Base-by-base conservation (phyloP, 2,888 invertebrate species). In the Ischnura elegans region DNA sequence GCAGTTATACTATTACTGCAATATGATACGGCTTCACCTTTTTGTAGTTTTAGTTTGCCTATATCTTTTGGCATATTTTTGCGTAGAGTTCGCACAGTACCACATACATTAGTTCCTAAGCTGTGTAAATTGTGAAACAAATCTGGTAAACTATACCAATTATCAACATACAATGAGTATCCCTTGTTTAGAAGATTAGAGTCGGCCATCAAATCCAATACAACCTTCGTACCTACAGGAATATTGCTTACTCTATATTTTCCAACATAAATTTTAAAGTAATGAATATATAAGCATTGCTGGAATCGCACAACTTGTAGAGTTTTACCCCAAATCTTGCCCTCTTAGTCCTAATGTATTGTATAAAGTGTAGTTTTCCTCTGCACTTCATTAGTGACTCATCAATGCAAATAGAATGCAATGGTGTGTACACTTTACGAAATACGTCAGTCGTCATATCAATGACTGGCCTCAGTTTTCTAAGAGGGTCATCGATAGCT, bases 291-390 rank as follows among this genome's bases (percentile, higher is more conserved):
- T 95, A 95, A 3, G 95, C 95, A 66, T 94, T 94, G 94, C 94
- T 94, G n/a, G 95, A 95, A 94, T 95, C 95, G 94, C 95, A 95
- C n/a, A 95, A 94, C 87, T 95, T 94, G 13, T 76, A 61, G 0
- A 76, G 76, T 76, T 76, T 76, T 0, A 76, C 36, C 6, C 76
- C 76, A 76, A 76, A 76, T 76, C 76, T 76, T 76, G 76, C 36
- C 36, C 76, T 76, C 76, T 76, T 76, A 36, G 29, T 36, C 36
- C 76, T 76, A 36, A 76, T 76, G 0, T 76, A 76, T 36, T 76
- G 76, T 10, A 76, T 76, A 36, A 76, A 76, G 13, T 76, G 76
- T 36, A 36, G 36, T 36, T 36, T 36, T 1, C 29, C 76, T 76
- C 36, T 76, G 36, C 76, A 36, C 10, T 76, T 76, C 76, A 76